Evolutionary conservation across 2,888 invertebrate species (phyloP), one percentile per base, ranked within the genome.

Genomic region (Nezara viridula): DNA sequence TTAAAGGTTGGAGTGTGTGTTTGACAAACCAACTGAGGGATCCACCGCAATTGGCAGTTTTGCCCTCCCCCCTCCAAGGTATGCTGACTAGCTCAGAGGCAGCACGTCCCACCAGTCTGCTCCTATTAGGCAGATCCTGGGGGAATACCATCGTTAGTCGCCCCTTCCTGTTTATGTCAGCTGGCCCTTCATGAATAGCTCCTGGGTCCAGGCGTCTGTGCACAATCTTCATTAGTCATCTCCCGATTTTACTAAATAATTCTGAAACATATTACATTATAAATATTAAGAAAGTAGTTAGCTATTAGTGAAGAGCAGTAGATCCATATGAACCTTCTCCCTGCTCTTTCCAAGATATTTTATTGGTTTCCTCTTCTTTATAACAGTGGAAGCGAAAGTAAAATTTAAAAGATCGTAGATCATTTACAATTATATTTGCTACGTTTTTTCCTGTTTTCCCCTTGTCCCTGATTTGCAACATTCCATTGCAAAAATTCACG

Each of bases 1-100:
- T 86, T 86, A 86, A 86, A 86, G 86, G 52, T 40, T n/a, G 52
- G 55, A 40, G 86, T 27, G 52, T 55, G 86, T 86, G 55, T 86
- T 86, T 86, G 86, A 86, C 86, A 40, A 86, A 86, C 86, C 86
- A 37, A 55, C 50, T 86, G 37, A 86, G 52, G 60, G 60, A 86
- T 52, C 52, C 55, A n/a, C 86, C 40, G 55, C 52, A 55, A 86
- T 86, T 86, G 86, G 86, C 86, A 55, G 86, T 37, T 81, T 81
- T 7, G 37, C 81, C 81, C 81, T 44, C 47, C 40, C 19, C 81
- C 81, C 81, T 44, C 47, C 40, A 40, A 86, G 55, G 37, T 52
- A 52, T 86, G 86, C 86, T 86, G 86, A 86, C 86, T 86, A 86
- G 86, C 44, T 44, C 3, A 10, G 81, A 44, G 81, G 40, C 44